Evolutionary conservation across 2,797 vertebrate species (phyloP), one percentile per base, ranked within the genome.

Genomic region (Malurus leucopterus): DNA sequence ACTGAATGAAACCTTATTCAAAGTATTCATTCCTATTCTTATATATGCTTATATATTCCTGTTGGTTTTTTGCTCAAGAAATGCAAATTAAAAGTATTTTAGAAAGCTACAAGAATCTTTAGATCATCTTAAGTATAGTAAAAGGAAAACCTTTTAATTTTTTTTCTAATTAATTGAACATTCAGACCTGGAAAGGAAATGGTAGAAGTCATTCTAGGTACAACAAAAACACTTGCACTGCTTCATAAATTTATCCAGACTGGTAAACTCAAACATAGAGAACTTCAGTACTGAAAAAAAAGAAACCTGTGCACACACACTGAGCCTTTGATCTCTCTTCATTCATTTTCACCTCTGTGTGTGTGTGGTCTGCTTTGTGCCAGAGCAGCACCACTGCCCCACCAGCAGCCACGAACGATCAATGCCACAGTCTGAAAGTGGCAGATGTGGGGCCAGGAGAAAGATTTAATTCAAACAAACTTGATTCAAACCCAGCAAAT

Each of bases 281-380:
- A 79, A 85, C 26, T 73, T 74, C 46, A 77, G 43, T 23, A 30
- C 5, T 2, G 4, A 59, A 38, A 47, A 61, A 36, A 14, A 9
- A 23, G 22, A 46, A 21, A 8, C 0, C 1, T 47, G 32, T 22
- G 20, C 36, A 29, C 0, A 0, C 34, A 74, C 29, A 36, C 2
- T 26, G 63, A 82, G 72, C 11, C n/a, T 92, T 70, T 80, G 69
- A 44, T 76, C 3, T 44, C 34, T 38, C 11, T 59, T 55, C 17
- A 46, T 34, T 70, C 23, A 22, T 27, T 74, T 50, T 1, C 59
- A 27, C 34, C 54, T 29, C 40, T 10, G 47, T 26, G 62, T 34
- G 57, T 73, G 50, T 46, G 54, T 14, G 19, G 50, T 61, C 50
- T 71, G 73, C 72, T 58, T 69, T 47, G 44, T 65, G 63, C 57